phyloP scores from a whole-genome alignment of 2,888 invertebrate species.

The Phengaris alcon region DNA sequence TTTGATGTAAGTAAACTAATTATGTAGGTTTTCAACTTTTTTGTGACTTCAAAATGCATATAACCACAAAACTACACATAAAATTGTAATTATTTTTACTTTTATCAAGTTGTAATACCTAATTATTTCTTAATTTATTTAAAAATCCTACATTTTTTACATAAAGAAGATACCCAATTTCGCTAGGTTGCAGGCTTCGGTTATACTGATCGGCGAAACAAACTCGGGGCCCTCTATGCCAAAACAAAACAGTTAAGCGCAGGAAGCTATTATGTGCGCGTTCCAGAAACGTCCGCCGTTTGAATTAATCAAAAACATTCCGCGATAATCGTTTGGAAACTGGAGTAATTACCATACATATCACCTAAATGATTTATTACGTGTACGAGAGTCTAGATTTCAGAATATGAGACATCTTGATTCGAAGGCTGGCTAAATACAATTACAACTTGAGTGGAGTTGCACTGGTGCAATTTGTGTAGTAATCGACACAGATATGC shows the following conservation, averaged over 20 bases:
- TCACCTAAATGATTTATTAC: neutral
- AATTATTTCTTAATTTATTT: too few relatives aligned
- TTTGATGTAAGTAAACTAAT: too few relatives aligned
- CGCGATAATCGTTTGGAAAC: constrained; percentile 6
- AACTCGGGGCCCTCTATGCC: neutral
- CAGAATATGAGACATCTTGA: constrained; percentile 3
- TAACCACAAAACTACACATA: too few relatives aligned
- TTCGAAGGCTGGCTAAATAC: neutral
- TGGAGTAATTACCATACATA: constrained; percentile 18
- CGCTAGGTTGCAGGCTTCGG: neutral
- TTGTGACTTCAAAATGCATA: too few relatives aligned
- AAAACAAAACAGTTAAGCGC: constrained; percentile 7
- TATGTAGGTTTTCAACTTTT: too few relatives aligned
- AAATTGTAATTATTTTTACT: too few relatives aligned
- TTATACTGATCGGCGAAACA: neutral
- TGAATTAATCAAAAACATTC: constrained; percentile 14
- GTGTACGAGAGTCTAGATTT: constrained; percentile 4
- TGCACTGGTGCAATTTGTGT: neutral
- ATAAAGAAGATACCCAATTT: too few relatives aligned
- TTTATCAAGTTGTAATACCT: too few relatives aligned
- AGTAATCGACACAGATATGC: too few relatives aligned
- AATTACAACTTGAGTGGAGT: neutral
- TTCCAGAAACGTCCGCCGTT: constrained; percentile 15
- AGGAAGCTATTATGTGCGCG: constrained; percentile 7
- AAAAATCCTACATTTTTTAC: too few relatives aligned